Percentiles rank a stretch among this genome's conserved stretches.
Evolutionary conservation across 2,888 invertebrate species (phyloP).

Genomic region (Syrphus vitripennis): DNA sequence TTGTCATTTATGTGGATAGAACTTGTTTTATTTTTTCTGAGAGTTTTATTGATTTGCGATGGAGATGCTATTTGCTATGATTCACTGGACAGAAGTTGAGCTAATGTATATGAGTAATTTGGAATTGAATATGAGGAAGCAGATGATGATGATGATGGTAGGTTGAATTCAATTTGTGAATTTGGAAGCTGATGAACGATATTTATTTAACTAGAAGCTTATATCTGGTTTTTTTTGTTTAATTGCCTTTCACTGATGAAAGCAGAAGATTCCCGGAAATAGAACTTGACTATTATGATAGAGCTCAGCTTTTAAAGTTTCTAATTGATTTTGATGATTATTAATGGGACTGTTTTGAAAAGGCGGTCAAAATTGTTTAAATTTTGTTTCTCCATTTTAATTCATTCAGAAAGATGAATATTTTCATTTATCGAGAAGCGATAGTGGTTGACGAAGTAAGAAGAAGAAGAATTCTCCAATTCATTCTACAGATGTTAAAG

Average conservation of each 20-base stretch:
- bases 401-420: too few species aligned
- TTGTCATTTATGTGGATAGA: conserved; percentile 38
- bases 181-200: conserved; percentile 23
- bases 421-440: too few species aligned
- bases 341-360: background rate
- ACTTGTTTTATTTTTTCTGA: background rate
- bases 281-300: conserved; percentile 34
- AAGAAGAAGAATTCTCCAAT: too few species aligned
- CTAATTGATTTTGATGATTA: conserved; percentile 59
- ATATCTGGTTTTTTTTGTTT: background rate
- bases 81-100: conserved; percentile 7
- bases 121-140: background rate
- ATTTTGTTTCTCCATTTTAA: too few species aligned
- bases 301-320: background rate
- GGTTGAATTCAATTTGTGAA: conserved; percentile 42
- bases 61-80: conserved; percentile 27
- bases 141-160: background rate
- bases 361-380: too few species aligned
- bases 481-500: too few species aligned
- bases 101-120: background rate
- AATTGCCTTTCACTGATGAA: conserved; percentile 34
- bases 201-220: conserved; percentile 23
- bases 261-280: conserved; percentile 47
- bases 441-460: too few species aligned
- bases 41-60: conserved; percentile 44